Percentiles rank a stretch among this genome's conserved stretches.
Conservation (phyloP, 2,797 vertebrate genomes). For the Gymnothorax javanicus region DNA sequence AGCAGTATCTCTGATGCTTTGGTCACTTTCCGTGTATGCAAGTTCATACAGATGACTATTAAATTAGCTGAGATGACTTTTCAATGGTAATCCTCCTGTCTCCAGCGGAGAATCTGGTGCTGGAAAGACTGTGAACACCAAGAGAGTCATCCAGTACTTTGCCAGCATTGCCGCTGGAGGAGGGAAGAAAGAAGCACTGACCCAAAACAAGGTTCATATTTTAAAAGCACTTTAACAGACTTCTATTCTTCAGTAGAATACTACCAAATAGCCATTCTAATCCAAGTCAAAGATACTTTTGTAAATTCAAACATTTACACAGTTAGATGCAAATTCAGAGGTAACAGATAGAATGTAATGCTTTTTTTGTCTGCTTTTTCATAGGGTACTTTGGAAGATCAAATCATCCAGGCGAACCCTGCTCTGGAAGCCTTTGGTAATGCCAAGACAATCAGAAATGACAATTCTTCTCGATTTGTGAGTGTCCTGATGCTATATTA, state of each 20-base stretch:
- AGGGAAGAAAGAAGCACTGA: conserved; percentile 73
- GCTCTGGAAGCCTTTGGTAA: conserved; percentile 90
- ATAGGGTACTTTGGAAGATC: conserved; percentile 89
- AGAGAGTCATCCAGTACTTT: conserved; percentile 83
- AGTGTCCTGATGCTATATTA: conserved; percentile 51
- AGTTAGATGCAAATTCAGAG: neutral
- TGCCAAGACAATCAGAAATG: conserved; percentile 86
- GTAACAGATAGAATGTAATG: neutral
- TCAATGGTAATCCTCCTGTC: conserved; percentile 18
- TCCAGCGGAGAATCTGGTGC: conserved; percentile 79
- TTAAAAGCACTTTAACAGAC: neutral
- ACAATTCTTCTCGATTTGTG: conserved; percentile 90
- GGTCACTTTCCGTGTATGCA: too few relatives aligned
- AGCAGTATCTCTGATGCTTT: too few relatives aligned
- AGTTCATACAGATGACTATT: too few relatives aligned
- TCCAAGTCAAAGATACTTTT: neutral
- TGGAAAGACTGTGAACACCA: conserved; percentile 82
- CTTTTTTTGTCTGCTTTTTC: conserved; percentile 14
- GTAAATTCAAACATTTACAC: neutral
- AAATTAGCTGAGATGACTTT: neutral
- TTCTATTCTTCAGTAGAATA: neutral
- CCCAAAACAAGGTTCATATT: conserved; percentile 75
- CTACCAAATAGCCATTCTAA: neutral
- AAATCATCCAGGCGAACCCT: conserved; percentile 91
- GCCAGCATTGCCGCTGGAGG: conserved; percentile 85